A percentile compares a stretch with the other conserved stretches of the same genome.
phyloP scores from a whole-genome alignment of 2,888 invertebrate genomes.

The Drosophila lutescens region DNA sequence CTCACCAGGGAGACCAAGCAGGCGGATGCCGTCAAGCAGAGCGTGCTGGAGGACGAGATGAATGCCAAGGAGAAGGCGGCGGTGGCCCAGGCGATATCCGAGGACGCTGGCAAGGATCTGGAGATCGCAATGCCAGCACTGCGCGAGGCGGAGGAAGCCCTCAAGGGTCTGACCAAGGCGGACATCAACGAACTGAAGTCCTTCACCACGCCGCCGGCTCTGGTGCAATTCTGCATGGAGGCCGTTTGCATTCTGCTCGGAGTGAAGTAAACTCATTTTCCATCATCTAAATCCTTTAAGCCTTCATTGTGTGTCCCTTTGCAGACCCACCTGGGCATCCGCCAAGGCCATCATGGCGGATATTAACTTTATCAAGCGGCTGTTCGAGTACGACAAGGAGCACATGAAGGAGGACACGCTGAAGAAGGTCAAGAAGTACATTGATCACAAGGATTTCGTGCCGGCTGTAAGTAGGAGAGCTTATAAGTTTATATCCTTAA shows the following conservation, averaged over 20 bases:
- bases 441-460: slow-evolving; percentile 93
- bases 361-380: slow-evolving; percentile 91
- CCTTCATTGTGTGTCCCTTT: slow-evolving; percentile 31
- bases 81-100: slow-evolving; percentile 92
- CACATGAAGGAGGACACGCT: slow-evolving; percentile 91
- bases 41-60: slow-evolving; percentile 93
- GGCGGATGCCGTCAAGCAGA: slow-evolving; percentile 91
- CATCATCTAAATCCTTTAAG: too few species aligned
- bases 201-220: slow-evolving; percentile 93
- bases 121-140: slow-evolving; percentile 94
- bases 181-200: slow-evolving; percentile 96
- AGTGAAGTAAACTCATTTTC: slow-evolving; percentile 87
- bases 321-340: slow-evolving; percentile 93
- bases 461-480: slow-evolving; percentile 88
- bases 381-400: slow-evolving; percentile 94
- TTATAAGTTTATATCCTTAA: neutral
- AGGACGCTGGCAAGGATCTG: slow-evolving; percentile 94
- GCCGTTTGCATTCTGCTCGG: slow-evolving; percentile 93
- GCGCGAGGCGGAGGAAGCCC: slow-evolving; percentile 92
- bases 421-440: slow-evolving; percentile 92
- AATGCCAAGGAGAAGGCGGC: slow-evolving; percentile 93
- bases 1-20: slow-evolving; percentile 92
- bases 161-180: slow-evolving; percentile 93
- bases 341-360: slow-evolving; percentile 93
- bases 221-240: slow-evolving; percentile 96